phyloP scores from a whole-genome alignment of 2,888 invertebrate genomes.

The Aspidiotus destructor region DNA sequence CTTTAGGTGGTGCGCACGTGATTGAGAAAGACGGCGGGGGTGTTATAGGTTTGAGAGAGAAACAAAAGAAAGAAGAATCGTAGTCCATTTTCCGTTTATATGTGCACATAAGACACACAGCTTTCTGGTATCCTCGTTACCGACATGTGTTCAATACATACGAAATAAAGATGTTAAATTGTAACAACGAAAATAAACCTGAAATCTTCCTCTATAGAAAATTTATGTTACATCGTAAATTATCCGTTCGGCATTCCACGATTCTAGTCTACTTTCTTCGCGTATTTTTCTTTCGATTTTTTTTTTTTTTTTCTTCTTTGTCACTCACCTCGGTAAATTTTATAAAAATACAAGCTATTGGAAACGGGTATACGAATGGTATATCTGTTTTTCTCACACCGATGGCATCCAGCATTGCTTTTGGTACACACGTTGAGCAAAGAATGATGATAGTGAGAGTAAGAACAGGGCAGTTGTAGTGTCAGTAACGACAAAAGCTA shows the following conservation, averaged over 20 bases:
- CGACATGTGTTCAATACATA: not conserved
- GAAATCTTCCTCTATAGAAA: slow-evolving; percentile 13
- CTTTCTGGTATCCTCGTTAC: too few relatives aligned
- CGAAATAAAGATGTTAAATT: slow-evolving; percentile 26
- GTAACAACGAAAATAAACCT: slow-evolving; percentile 25
- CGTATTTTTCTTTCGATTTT: not conserved
- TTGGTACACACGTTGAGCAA: too few relatives aligned
- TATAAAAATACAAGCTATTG: slow-evolving; percentile 8
- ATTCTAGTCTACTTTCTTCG: not conserved
- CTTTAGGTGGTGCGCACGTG: too few relatives aligned
- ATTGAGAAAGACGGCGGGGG: too few relatives aligned
- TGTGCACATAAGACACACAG: too few relatives aligned
- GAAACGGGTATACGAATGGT: not conserved
- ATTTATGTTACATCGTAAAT: slow-evolving; percentile 29
- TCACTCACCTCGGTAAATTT: slow-evolving; percentile 3
- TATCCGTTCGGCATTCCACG: slow-evolving; percentile 15
- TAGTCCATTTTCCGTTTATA: too few relatives aligned
- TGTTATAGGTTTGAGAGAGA: too few relatives aligned
- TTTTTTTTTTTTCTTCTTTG: slow-evolving; percentile 1
- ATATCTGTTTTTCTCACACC: slow-evolving; percentile 18
- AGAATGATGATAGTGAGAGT: too few relatives aligned
- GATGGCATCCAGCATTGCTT: too few relatives aligned
- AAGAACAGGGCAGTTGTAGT: too few relatives aligned
- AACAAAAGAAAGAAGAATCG: too few relatives aligned
- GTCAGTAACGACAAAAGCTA: not conserved